phyloP scores from a whole-genome alignment of 1,140 invertebrate species.

The Caligus rogercresseyi region DNA sequence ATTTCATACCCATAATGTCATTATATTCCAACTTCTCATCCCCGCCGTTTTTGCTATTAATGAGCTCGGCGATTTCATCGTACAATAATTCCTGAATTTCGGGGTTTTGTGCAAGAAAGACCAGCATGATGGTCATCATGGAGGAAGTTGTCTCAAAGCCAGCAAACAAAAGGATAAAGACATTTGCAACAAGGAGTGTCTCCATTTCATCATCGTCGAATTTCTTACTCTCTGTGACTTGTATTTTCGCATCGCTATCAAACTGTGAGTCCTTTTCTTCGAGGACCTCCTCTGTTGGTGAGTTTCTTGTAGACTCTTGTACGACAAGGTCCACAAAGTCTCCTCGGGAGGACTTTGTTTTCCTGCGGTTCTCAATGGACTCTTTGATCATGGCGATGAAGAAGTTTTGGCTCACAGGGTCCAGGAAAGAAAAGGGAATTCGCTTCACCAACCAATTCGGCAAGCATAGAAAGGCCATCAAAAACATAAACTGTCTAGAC shows the following conservation, averaged over 20 bases:
- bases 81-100: slow-evolving; percentile 31
- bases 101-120: slow-evolving; percentile 27
- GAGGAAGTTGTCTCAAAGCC: slow-evolving; percentile 24
- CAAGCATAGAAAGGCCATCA: neutral
- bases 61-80: slow-evolving; percentile 28
- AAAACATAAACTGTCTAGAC: neutral
- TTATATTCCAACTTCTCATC: neutral
- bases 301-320: neutral
- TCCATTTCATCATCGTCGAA: neutral
- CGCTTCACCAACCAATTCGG: neutral
- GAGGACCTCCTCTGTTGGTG: neutral
- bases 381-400: neutral
- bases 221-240: neutral
- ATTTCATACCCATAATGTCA: neutral
- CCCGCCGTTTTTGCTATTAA: slow-evolving; percentile 24
- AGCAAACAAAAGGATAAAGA: slow-evolving; percentile 23
- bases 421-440: neutral
- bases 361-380: neutral
- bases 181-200: slow-evolving; percentile 2
- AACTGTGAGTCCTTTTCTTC: slow-evolving; percentile 1
- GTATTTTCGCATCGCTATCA: slow-evolving; percentile 6
- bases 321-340: neutral
- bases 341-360: neutral
- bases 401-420: neutral
- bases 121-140: slow-evolving; percentile 15